Base-by-base conservation (phyloP, 1,140 invertebrate species). In the Drosophila kurseongensis region DNA sequence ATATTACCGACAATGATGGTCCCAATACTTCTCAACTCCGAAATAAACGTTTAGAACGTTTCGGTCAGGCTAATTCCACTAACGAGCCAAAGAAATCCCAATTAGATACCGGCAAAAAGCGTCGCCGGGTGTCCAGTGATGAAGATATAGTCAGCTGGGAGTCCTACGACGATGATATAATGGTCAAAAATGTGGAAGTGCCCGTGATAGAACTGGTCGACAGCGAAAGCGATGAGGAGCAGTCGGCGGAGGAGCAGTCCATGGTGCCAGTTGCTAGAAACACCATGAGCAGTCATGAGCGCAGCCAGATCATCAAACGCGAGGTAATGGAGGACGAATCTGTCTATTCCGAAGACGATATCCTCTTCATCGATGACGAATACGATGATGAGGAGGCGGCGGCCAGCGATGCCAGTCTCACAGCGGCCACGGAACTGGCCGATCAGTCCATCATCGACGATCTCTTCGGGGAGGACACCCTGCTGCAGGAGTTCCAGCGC, bases 321-420 rank as follows among this genome's bases (percentile, higher is more conserved):
- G 88, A 92, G 57, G 80, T 93, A 5, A 57, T 92, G 56, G 77
- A 79, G 52, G 92, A 93, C 6, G 83, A 88, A 55, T 71, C 40
- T 5, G 16, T 47, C 7, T 91, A 38, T 0, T 29, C 6, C 10
- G 80, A 92, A 7, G 79, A 84, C n/a, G 80, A 92, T 1, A 92
- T 91, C n/a, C 27, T 84, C 0, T 61, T 91, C 13, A 90, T 91
- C 12, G 91, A 93, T 51, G 84, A 90, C 59, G 91, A 92, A 5
- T 92, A 72, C 54, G 68, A 92, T 44, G 92, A 92, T 23, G 32
- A 65, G 3, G 52, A 40, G 9, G 45, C 9, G n/a, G 45, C 9
- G n/a, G 8, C 8, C 2, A 59, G 45, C 40, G 52, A 48, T 7
- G 44, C 14, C 3, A 57, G 41, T 5, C 6, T 65, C 9, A 54